A percentile compares a stretch with the other conserved stretches of the same genome.
These are phyloP conservation scores for Corydoras sp. DNA, from an alignment of 2,113 vertebrate genomes.

Conservation along the genomic window DNA sequence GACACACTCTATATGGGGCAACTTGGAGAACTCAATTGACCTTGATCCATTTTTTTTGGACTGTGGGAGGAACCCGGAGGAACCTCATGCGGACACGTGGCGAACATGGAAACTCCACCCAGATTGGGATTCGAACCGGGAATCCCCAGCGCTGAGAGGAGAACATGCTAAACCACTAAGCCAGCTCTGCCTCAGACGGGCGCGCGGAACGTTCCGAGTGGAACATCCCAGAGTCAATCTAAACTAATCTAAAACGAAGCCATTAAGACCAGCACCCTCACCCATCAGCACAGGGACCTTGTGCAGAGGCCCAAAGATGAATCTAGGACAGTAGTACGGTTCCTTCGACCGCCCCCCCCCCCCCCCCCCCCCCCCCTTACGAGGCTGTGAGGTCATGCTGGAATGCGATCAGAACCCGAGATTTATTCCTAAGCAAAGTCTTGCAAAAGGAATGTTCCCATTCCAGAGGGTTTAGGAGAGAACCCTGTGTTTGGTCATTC, in stretches of 20 bases:
- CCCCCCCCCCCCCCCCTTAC: too few relatives aligned
- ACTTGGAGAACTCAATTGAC: too few relatives aligned
- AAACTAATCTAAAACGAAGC: neutral
- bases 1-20: too few relatives aligned
- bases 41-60: neutral
- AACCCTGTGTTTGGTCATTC: slow-evolving; percentile 51
- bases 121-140: too few relatives aligned
- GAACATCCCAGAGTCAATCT: neutral
- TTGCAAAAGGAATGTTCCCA: slow-evolving; percentile 54
- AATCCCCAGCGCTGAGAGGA: too few relatives aligned
- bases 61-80: slow-evolving; percentile 1
- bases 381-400: slow-evolving; percentile 43
- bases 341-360: too few relatives aligned
- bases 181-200: slow-evolving; percentile 15
- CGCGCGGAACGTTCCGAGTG: slow-evolving; percentile 10
- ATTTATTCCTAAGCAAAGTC: slow-evolving; percentile 51
- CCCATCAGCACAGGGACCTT: neutral
- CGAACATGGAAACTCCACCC: too few relatives aligned
- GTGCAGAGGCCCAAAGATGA: too few relatives aligned
- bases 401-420: slow-evolving; percentile 49
- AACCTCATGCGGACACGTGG: too few relatives aligned
- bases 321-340: too few relatives aligned
- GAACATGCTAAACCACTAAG: neutral
- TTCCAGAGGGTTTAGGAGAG: slow-evolving; percentile 54
- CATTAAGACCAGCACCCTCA: neutral